A percentile compares a stretch with the other conserved stretches of the same genome.
These are phyloP conservation scores for Acrobasis suavella DNA, from an alignment of 2,888 invertebrate genomes.

Conservation along the genomic window DNA sequence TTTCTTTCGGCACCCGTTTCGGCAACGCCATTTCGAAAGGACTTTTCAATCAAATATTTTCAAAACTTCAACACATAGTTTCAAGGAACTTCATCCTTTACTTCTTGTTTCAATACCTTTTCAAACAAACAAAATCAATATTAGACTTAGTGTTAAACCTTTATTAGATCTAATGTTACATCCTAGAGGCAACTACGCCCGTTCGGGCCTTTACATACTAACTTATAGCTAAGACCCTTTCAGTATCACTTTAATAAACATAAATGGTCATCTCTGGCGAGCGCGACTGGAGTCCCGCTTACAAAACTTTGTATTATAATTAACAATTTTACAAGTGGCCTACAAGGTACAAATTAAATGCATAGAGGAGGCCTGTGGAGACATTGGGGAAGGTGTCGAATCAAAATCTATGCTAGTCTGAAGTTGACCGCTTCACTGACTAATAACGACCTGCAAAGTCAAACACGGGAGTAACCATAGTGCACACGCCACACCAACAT, in stretches of 20 bases:
- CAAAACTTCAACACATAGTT: slow-evolving; percentile 82
- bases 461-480: slow-evolving; percentile 75
- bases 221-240: slow-evolving; percentile 69
- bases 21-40: slow-evolving; percentile 72
- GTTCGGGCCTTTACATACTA: slow-evolving; percentile 59
- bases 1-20: slow-evolving; percentile 58
- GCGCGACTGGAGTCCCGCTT: slow-evolving; percentile 19
- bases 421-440: slow-evolving; percentile 70
- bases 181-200: slow-evolving; percentile 69
- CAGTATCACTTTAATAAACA: slow-evolving; percentile 49
- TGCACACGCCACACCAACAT: slow-evolving; percentile 40
- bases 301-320: slow-evolving; percentile 24
- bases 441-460: slow-evolving; percentile 83
- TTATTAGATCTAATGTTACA: slow-evolving; percentile 77
- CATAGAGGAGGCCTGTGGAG: slow-evolving; percentile 58
- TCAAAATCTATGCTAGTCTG: slow-evolving; percentile 68
- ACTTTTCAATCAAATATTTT: slow-evolving; percentile 78
- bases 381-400: slow-evolving; percentile 58
- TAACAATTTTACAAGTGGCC: slow-evolving; percentile 36
- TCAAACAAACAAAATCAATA: slow-evolving; percentile 90
- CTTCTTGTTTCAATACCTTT: slow-evolving; percentile 92
- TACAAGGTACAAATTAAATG: slow-evolving; percentile 70
- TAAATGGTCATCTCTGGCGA: slow-evolving; percentile 31
- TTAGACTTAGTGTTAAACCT: slow-evolving; percentile 82
- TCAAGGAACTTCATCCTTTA: slow-evolving; percentile 89